Evolutionary conservation across 1,140 invertebrate genomes (phyloP), one percentile per base, ranked within the genome.

Genomic region (Sesamia nonagrioides): DNA sequence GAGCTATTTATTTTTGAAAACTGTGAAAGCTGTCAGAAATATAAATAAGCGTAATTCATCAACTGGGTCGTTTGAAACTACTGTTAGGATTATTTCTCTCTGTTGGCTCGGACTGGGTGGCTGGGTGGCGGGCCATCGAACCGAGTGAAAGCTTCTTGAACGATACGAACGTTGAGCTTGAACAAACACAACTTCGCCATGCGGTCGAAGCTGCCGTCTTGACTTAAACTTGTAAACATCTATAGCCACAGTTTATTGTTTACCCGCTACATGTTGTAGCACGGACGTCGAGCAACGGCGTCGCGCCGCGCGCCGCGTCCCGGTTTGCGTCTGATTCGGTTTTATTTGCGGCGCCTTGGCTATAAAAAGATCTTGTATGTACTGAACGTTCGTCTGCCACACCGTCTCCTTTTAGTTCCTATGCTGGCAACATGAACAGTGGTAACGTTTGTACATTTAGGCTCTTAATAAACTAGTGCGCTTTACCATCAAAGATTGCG

Each of bases 351-450:
- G 84, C 82, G 84, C 84, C 82, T 68, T 63, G n/a, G 81, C 91
- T 92, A 92, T 91, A 91, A 90, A 88, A 92, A 92, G 89, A 90
- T 80, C 81, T 78, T 81, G 84, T 81, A 82, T 84, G 82, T 69
- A 72, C 77, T 60, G 68, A 63, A 33, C 84, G 80, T 81, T 79
- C 83, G 88, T 91, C 89, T 91, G 86, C 86, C 86, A 79, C 80
- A 75, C 78, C 77, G 88, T 89, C 86, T 89, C 84, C 81, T 71
- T 79, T 74, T 77, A 79, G 76, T 84, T 84, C 6, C 54, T 74
- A 56, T 37, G 11, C 18, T 27, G 33, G 35, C 18, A 18, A 63
- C n/a, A 7, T 63, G 15, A 7, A 5, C n/a, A 40, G n/a, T 17
- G 0, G 6, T 3, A 42, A 5, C 11, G 35, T 21, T 40, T 8